Base-by-base conservation (phyloP, 2,113 vertebrate genomes). In the Lanius collurio region DNA sequence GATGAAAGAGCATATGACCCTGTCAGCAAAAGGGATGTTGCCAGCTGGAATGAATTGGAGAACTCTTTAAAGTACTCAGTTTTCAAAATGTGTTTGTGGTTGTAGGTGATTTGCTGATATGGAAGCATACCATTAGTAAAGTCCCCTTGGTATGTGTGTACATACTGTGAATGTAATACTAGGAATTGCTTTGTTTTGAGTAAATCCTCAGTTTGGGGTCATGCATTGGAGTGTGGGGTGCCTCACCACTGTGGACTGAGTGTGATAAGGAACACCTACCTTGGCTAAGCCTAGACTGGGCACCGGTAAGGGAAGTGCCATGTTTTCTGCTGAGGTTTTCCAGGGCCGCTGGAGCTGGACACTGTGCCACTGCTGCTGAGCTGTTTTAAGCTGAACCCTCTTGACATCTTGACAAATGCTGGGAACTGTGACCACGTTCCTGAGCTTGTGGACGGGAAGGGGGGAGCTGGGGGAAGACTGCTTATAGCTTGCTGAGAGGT, bases 271-370 rank as follows among this genome's bases (percentile, higher is more conserved):
- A 80, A 2, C 1, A 3, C 35, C 83, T 28, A 22, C 5, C 35
- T 77, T 67, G 69, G 50, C 47, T 80, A 23, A 73, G 35, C 27
- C 4, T 63, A 15, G 30, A 9, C 47, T 49, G 30, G 9, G 21
- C 0, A 2, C 15, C 33, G 13, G 33, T 22, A 13, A 55, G 26
- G 30, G 19, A 49, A 17, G 15, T 1, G 0, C 30, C 2, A 0
- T 70, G 35, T 50, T 19, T 44, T 60, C 33, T 50, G 17, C 7
- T 9, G 20, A 30, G 35, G 30, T 30, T 53, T 65, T 20, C 46
- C 28, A 47, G 59, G 37, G 26, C 42, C 50, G 68, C 65, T 83
- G 59, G 71, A 88, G 50, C 14, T 0, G 1, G 27, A 13, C 12
- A 7, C 11, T 52, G 4, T 37, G 35, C 31, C 79, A 18, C 62